Evolutionary conservation across 2,888 invertebrate species (phyloP).

Genomic region (Aquatica leii): DNA sequence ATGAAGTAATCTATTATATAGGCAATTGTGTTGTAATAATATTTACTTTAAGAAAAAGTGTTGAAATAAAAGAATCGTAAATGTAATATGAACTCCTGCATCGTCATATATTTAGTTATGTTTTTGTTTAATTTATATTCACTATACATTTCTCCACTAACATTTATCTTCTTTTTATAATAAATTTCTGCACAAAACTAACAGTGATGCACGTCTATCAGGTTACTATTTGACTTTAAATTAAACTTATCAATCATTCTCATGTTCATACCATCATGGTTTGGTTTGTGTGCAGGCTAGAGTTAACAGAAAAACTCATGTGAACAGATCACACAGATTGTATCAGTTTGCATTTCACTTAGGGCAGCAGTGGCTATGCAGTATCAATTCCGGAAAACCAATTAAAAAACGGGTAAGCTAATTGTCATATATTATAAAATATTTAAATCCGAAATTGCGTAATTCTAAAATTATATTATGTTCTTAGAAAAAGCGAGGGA

Average conservation of each 20-base stretch:
- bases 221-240: slow-evolving; percentile 12
- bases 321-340: slow-evolving; percentile 63
- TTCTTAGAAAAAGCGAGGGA: slow-evolving; percentile 75
- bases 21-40: no score
- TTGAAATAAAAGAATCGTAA: no score
- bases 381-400: slow-evolving; percentile 64
- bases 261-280: slow-evolving; percentile 56
- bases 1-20: no score
- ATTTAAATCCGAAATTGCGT: background rate
- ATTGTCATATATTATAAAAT: slow-evolving; percentile 8
- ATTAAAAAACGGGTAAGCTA: slow-evolving; percentile 69
- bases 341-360: slow-evolving; percentile 75
- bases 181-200: slow-evolving; percentile 45
- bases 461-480: slow-evolving; percentile 6
- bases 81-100: no score
- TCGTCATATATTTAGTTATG: no score
- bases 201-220: slow-evolving; percentile 40
- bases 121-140: no score
- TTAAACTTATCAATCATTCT: slow-evolving; percentile 35
- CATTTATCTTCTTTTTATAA: background rate
- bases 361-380: slow-evolving; percentile 86
- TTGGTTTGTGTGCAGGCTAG: slow-evolving; percentile 67
- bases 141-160: no score
- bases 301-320: slow-evolving; percentile 61
- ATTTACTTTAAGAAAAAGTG: no score